Evolutionary conservation across 2,113 vertebrate species (phyloP).

Genomic region (Emydocephalus ijimae): DNA sequence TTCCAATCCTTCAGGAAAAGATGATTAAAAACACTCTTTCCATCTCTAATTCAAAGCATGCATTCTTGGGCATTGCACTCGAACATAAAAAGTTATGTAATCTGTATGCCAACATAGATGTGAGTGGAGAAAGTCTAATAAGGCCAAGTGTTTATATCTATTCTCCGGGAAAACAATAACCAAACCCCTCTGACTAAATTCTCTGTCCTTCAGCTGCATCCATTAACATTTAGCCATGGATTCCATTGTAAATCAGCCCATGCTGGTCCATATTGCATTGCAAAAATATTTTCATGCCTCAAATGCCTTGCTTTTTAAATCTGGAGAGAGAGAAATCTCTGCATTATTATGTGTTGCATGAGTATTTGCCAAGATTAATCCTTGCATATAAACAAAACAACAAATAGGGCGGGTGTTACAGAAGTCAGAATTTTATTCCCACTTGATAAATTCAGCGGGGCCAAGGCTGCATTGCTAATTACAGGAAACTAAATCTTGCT

Average conservation of each 20-base stretch:
- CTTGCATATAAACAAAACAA: neutral
- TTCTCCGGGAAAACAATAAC: constrained; percentile 41
- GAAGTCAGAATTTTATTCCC: neutral
- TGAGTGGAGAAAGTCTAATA: constrained; percentile 48
- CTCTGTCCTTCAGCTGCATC: constrained; percentile 50
- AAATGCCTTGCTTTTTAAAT: constrained; percentile 39
- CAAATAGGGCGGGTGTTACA: neutral
- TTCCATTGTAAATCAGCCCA: constrained; percentile 36
- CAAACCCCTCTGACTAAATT: constrained; percentile 50
- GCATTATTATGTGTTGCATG: neutral
- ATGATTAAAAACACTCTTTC: constrained; percentile 25
- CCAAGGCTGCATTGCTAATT: neutral
- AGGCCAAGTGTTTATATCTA: constrained; percentile 32
- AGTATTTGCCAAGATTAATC: neutral
- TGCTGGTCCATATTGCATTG: constrained; percentile 47
- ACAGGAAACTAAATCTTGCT: neutral
- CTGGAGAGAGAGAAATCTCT: constrained; percentile 25
- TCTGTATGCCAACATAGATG: constrained; percentile 17
- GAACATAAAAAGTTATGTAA: constrained; percentile 25
- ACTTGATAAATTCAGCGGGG: neutral
- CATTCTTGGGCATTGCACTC: constrained; percentile 53
- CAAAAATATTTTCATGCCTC: constrained; percentile 46
- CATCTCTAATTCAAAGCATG: constrained; percentile 54
- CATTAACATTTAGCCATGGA: constrained; percentile 59
- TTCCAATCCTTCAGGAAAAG: neutral